These are phyloP conservation scores for Caiman crocodilus DNA, from an alignment of 2,797 vertebrate species.

Conservation along the genomic window DNA sequence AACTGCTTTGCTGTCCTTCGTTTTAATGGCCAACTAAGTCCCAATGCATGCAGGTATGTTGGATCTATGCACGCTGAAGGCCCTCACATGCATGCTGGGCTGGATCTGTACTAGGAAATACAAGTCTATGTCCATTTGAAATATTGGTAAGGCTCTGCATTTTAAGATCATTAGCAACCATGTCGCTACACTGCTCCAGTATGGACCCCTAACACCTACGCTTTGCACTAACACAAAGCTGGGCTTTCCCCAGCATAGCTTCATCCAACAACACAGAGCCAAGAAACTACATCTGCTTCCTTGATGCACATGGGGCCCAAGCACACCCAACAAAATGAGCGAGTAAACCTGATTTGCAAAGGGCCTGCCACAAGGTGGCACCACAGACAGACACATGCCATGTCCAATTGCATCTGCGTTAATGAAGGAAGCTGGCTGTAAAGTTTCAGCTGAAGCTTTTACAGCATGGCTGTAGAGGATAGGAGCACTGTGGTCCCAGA, in stretches of 20 bases:
- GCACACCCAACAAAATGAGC: accelerated
- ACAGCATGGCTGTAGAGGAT: background rate
- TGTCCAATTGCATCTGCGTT: no score
- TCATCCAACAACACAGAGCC: background rate
- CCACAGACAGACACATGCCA: background rate
- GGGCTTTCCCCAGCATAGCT: background rate
- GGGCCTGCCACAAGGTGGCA: constrained; percentile 58
- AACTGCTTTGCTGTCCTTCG: background rate
- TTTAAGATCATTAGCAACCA: background rate
- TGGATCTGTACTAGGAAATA: no score
- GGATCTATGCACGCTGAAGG: background rate
- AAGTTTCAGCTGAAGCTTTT: background rate
- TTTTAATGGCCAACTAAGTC: background rate
- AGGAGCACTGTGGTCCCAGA: background rate
- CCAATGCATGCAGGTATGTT: background rate
- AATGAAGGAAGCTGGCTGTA: background rate
- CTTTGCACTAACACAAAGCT: background rate
- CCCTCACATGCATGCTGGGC: no score
- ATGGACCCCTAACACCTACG: background rate
- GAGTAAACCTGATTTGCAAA: background rate
- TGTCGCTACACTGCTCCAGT: background rate
- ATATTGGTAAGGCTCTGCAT: background rate
- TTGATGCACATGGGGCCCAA: background rate
- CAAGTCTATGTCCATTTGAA: background rate
- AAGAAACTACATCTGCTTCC: background rate